phyloP scores from a whole-genome alignment of 2,888 invertebrate genomes.

The Sarcophaga caerulescens region DNA sequence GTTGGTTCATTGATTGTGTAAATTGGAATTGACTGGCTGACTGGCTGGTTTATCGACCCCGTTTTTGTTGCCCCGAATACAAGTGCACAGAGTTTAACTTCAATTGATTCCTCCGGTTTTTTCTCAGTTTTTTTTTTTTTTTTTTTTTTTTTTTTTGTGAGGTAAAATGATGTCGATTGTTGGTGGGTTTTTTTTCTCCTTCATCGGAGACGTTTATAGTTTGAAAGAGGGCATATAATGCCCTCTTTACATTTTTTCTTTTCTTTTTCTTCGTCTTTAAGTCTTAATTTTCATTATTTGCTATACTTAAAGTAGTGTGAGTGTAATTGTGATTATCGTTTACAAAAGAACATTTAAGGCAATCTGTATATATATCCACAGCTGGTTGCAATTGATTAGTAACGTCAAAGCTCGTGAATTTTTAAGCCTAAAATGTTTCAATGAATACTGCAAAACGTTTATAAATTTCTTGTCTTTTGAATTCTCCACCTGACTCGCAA shows the following conservation, averaged over 20 bases:
- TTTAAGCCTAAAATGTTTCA: no score
- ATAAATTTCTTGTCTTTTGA: no score
- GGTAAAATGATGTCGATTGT: constrained; percentile 55
- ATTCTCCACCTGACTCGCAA: no score
- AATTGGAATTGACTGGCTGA: constrained; percentile 5
- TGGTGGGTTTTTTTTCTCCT: constrained; percentile 28
- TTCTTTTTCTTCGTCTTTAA: neutral
- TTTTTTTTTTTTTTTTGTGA: constrained; percentile 32
- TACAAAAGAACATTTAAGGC: neutral
- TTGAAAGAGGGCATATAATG: constrained; percentile 29
- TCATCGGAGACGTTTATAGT: constrained; percentile 23
- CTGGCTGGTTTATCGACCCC: constrained; percentile 49
- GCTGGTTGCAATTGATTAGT: neutral
- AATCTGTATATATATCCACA: neutral
- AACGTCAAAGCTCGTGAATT: neutral
- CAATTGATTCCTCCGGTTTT: neutral
- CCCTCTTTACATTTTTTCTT: neutral
- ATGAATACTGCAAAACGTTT: no score
- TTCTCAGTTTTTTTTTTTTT: neutral
- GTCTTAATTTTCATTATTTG: constrained; percentile 18
- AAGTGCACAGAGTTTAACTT: constrained; percentile 38
- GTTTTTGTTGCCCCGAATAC: neutral
- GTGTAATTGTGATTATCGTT: neutral
- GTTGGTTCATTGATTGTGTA: constrained; percentile 27
- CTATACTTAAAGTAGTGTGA: constrained; percentile 3